Base-by-base conservation (phyloP, 2,797 vertebrate genomes). In the Eulemur rubriventer region DNA sequence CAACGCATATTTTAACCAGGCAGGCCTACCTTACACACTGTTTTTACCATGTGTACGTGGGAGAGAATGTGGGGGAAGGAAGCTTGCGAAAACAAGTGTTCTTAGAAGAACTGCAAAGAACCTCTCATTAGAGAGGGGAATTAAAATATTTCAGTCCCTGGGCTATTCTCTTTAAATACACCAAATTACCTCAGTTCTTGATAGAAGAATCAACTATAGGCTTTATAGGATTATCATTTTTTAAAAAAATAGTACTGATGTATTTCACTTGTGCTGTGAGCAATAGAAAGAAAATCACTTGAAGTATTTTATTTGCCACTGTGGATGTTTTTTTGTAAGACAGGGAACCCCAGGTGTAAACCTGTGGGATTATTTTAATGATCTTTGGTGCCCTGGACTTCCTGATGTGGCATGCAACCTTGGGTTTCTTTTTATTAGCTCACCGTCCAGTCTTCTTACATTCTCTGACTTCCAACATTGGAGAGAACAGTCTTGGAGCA, bases 61-160 rank as follows among this genome's bases (percentile, higher is more conserved):
- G 95, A 96, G 94, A 95, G 89, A 79, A 92, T 70, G 93, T 95
- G 72, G 97, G 95, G 93, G 96, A 96, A 94, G 81, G 52, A 97
- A 88, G 76, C 83, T 70, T 73, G 17, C 30, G 93, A 88, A 97
- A 98, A 91, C 91, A 95, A 96, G 59, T 52, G 80, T 97, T 96
- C 93, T 97, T 98, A 97, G 96, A 96, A 96, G 80, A 97, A 93
- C 80, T 87, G 52, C 72, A 79, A 82, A 96, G 94, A 98, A 95
- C 83, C 75, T 97, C 82, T 97, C 76, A 93, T 97, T 94, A 96
- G 43, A 96, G 94, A 96, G n/a, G 76, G 22, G 20, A 94, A 94
- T 97, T 97, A 96, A 96, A 96, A 97, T 72, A 97, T 90, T 97
- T 95, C 87, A 35, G 82, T 92, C 80, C 80, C 93, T 89, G 61